Evolutionary conservation across 1,140 invertebrate genomes (phyloP), one percentile per base, ranked within the genome.

Genomic region (Epicauta chinensis): DNA sequence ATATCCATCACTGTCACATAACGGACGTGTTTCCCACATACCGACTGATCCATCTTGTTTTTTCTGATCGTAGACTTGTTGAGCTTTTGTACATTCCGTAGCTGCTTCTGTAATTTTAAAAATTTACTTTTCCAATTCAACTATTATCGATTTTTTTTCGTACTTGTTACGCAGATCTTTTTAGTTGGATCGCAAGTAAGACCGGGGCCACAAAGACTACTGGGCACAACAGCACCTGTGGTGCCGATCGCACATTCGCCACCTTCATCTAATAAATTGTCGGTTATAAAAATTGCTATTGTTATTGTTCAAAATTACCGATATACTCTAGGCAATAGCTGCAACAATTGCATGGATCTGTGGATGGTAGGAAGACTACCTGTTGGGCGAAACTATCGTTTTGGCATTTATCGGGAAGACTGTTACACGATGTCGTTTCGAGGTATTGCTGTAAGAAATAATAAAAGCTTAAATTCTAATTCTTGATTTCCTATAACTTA

Each of bases 341-440:
- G 51, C 80, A 81, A 54, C 80, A 81, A 58, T 79, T 80, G 64
- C 80, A 81, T 1, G 71, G 56, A 11, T 73, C 75, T 0, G 76
- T 74, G 9, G 74, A 78, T 0, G 65, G 70, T 14, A 81, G 50
- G 62, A 62, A 66, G 12, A 73, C 16, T 0, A 75, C 77, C 31
- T 65, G 65, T 50, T 76, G 72, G 0, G 75, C 78, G 0, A 68
- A 68, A 62, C 77, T 77, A 57, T 75, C 73, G 16, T 70, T 68
- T 15, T 56, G 9, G 53, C 76, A 79, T 12, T 72, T 61, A 2
- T 59, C 53, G 0, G 69, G 61, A 1, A 73, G 34, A 0, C 55
- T 16, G 0, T 61, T 13, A 51, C 76, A 78, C 37, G 12, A 30
- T 31, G 32, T 16, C 36, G 17, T 40, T 35, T 52, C 51, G 9